Percentiles rank a stretch among this genome's conserved stretches.
phyloP scores from a whole-genome alignment of 2,113 vertebrate species.

The Callaeas wilsoni region DNA sequence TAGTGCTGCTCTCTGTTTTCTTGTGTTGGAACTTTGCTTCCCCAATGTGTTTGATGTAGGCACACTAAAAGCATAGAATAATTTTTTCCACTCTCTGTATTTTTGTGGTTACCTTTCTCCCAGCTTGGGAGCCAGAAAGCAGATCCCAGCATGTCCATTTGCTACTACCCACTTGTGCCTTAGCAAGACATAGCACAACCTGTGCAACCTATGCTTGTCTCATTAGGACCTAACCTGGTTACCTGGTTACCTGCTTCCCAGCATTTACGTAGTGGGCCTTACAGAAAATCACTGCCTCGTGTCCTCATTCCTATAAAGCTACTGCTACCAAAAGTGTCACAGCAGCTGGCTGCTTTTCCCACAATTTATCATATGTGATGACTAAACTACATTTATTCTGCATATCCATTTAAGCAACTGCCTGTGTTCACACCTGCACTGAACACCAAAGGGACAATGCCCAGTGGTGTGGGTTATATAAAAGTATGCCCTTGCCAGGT shows the following conservation, averaged over 20 bases:
- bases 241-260: neutral
- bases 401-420: neutral
- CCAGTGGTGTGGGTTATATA: neutral
- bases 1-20: neutral
- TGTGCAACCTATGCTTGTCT: neutral
- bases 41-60: neutral
- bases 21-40: neutral
- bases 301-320: neutral
- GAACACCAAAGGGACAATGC: neutral
- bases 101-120: neutral
- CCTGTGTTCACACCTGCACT: neutral
- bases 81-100: conserved; percentile 35
- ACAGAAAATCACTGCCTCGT: neutral
- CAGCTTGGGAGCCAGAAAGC: neutral
- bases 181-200: neutral
- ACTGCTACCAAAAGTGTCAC: neutral
- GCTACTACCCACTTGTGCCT: neutral
- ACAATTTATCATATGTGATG: neutral
- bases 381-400: neutral
- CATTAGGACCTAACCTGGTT: neutral
- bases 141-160: neutral
- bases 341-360: neutral
- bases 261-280: neutral
- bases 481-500: neutral
- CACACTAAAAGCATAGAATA: neutral